Evolutionary conservation across 2,113 vertebrate species (phyloP).

Genomic region (Takifugu flavidus): DNA sequence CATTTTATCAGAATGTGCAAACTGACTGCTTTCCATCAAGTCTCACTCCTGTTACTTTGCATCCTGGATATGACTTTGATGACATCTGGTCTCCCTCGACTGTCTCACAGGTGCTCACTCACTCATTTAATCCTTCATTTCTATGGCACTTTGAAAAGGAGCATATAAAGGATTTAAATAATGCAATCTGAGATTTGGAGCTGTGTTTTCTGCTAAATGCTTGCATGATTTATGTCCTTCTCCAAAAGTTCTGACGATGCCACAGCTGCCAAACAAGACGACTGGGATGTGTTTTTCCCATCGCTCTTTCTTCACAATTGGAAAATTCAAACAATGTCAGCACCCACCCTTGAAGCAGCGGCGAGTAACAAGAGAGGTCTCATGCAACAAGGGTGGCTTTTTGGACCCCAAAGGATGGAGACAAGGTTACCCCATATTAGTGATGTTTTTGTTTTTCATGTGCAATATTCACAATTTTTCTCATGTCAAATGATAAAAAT

Average conservation of each 20-base stretch:
- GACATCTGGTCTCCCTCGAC: conserved; percentile 61
- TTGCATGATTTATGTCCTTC: not conserved
- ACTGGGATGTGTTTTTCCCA: conserved; percentile 64
- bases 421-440: conserved; percentile 29
- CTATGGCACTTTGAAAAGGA: no score
- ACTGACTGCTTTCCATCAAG: conserved; percentile 15
- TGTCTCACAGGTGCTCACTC: conserved; percentile 43
- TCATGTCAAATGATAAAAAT: not conserved
- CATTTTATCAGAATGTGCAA: conserved; percentile 53
- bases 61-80: conserved; percentile 54
- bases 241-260: conserved; percentile 32
- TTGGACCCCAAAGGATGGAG: conserved; percentile 44
- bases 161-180: no score
- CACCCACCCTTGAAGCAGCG: conserved; percentile 35
- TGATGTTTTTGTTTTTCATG: no score
- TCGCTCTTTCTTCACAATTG: conserved; percentile 67
- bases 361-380: conserved; percentile 40
- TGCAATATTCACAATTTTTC: not conserved
- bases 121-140: no score
- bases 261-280: conserved; percentile 39
- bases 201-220: no score
- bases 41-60: conserved; percentile 51
- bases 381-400: conserved; percentile 62
- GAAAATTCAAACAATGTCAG: conserved; percentile 67
- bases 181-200: no score